phyloP scores from a whole-genome alignment of 1,140 invertebrate genomes.

The Notospermus geniculatus region DNA sequence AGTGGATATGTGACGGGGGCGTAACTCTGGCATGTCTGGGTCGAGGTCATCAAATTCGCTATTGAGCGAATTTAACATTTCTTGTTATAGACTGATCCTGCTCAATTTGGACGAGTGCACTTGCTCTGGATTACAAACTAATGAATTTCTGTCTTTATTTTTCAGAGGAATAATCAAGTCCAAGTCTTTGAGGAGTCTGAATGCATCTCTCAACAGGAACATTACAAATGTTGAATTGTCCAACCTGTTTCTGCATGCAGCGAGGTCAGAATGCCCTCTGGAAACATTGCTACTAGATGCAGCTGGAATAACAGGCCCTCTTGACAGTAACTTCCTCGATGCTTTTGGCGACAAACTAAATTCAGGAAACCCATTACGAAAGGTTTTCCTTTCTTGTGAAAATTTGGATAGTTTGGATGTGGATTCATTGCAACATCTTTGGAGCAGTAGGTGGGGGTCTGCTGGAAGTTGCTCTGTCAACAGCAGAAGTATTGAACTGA shows the following conservation, averaged over 20 bases:
- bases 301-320: slow-evolving; percentile 27
- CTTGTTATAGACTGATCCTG: no score
- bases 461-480: no score
- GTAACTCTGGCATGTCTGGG: no score
- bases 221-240: slow-evolving; percentile 20
- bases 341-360: slow-evolving; percentile 26
- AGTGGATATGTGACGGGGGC: no score
- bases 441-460: slow-evolving; percentile 21
- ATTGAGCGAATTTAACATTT: no score
- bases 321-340: slow-evolving; percentile 28
- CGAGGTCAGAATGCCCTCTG: slow-evolving; percentile 16
- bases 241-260: slow-evolving; percentile 19
- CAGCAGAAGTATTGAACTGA: no score
- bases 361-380: slow-evolving; percentile 15
- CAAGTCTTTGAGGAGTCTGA: slow-evolving; percentile 17
- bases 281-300: slow-evolving; percentile 19
- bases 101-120: no score
- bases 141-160: slow-evolving; percentile 12
- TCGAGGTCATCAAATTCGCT: no score
- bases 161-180: slow-evolving; percentile 21
- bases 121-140: no score
- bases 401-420: slow-evolving; percentile 26
- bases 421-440: slow-evolving; percentile 25
- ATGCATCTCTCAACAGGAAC: slow-evolving; percentile 27
- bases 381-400: slow-evolving; percentile 23